A percentile compares a stretch with the other conserved stretches of the same genome.
Evolutionary conservation across 2,113 vertebrate genomes (phyloP).

Genomic region (Laterallus jamaicensis): DNA sequence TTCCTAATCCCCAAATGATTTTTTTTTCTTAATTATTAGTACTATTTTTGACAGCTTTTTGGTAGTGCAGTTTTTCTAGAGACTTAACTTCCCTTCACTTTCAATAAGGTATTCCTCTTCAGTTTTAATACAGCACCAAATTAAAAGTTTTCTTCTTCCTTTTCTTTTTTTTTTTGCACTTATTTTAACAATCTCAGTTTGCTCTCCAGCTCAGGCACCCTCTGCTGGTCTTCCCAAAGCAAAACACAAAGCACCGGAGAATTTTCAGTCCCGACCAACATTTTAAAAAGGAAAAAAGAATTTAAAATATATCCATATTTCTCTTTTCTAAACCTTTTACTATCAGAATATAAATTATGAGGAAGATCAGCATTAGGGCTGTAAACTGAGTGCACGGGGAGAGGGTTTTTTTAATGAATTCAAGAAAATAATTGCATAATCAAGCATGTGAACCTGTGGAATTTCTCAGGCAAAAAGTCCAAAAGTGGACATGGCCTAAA

Average conservation of each 20-base stretch:
- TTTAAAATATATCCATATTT: neutral
- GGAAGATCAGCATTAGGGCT: neutral
- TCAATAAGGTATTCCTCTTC: neutral
- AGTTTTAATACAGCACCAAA: neutral
- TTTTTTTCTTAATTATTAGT: neutral
- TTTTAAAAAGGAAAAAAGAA: neutral
- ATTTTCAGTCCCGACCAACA: neutral
- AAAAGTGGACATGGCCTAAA: neutral
- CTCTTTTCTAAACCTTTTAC: neutral
- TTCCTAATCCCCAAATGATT: neutral
- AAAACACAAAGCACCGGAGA: conserved; percentile 15
- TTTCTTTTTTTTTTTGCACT: neutral
- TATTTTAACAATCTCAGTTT: neutral
- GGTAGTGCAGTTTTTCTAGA: neutral
- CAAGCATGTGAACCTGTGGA: conserved; percentile 45
- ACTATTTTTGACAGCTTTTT: neutral
- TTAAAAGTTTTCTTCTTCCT: neutral
- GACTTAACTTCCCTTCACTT: neutral
- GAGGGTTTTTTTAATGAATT: neutral
- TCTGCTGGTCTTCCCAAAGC: conserved; percentile 58
- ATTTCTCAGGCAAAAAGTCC: conserved; percentile 50
- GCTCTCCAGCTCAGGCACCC: conserved; percentile 33
- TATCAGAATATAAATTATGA: neutral
- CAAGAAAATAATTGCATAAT: conserved; percentile 47
- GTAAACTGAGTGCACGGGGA: neutral